Evolutionary conservation across 92 coral and sea anemone genomes (phyloP).

Genomic region (Palythoa grandiflora): DNA sequence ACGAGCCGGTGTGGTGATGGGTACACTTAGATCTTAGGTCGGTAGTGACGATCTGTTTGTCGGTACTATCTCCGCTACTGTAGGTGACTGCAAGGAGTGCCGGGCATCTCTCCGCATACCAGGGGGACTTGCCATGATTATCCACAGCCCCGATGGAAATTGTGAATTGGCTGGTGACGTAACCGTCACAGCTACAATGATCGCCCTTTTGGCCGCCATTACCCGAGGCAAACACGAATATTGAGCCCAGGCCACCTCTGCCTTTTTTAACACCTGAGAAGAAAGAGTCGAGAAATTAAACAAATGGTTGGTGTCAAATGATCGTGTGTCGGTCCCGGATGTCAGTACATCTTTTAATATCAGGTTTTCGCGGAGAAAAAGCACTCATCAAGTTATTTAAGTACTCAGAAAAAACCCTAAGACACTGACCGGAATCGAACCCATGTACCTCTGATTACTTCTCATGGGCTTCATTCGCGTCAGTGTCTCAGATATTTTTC

Average conservation of each 20-base stretch:
- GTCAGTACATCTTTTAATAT: no score
- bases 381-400: no score
- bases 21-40: slow-evolving; percentile 85
- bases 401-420: no score
- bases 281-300: not conserved
- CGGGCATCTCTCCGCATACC: slow-evolving; percentile 99
- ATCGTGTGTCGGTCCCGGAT: no score
- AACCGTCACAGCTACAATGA: slow-evolving; percentile 98
- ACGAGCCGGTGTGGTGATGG: slow-evolving; percentile 92
- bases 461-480: no score
- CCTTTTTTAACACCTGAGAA: slow-evolving; percentile 86
- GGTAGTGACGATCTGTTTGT: slow-evolving; percentile 90
- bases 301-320: no score
- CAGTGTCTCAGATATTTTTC: no score
- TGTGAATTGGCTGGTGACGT: slow-evolving; percentile 94
- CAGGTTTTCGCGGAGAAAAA: no score
- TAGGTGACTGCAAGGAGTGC: slow-evolving; percentile 95
- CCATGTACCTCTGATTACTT: no score
- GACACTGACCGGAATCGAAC: no score
- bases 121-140: slow-evolving; percentile 93
- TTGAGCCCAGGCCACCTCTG: slow-evolving; percentile 91
- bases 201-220: slow-evolving; percentile 93
- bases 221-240: slow-evolving; percentile 99
- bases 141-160: slow-evolving; percentile 95
- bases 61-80: slow-evolving; percentile 85